phyloP scores from a whole-genome alignment of 2,113 vertebrate species.

The Bolborhynchus lineola region DNA sequence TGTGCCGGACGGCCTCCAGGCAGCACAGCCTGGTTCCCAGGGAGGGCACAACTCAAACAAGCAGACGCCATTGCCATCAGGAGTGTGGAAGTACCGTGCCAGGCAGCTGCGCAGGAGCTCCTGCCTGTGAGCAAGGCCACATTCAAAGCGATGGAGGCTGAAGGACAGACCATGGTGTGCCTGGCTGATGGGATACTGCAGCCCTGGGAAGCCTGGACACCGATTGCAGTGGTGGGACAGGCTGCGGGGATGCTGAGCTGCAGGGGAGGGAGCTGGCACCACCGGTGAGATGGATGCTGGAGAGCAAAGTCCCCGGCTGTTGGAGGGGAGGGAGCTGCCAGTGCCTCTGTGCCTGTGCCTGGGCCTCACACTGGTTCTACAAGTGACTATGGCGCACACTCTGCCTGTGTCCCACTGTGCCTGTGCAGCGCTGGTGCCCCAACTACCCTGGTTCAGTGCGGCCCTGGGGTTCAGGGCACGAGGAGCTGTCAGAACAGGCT shows the following conservation, averaged over 20 bases:
- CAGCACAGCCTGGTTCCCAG: background rate
- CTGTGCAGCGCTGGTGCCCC: background rate
- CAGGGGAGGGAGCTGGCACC: background rate
- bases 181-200: fast-evolving
- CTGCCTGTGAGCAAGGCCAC: fast-evolving
- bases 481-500: background rate
- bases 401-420: background rate
- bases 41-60: background rate
- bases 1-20: fast-evolving
- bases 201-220: background rate
- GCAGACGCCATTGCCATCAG: fast-evolving
- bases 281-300: fast-evolving
- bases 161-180: background rate
- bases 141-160: fast-evolving
- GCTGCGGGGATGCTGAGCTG: fast-evolving
- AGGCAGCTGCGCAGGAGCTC: background rate
- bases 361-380: background rate
- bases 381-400: background rate
- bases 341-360: background rate
- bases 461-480: background rate
- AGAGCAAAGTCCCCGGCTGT: background rate
- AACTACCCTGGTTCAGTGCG: background rate
- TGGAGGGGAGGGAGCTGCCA: background rate
- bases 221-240: fast-evolving
- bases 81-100: background rate